Evolutionary conservation across 2,888 invertebrate genomes (phyloP).

Genomic region (Nematopogon swammerdamellus): DNA sequence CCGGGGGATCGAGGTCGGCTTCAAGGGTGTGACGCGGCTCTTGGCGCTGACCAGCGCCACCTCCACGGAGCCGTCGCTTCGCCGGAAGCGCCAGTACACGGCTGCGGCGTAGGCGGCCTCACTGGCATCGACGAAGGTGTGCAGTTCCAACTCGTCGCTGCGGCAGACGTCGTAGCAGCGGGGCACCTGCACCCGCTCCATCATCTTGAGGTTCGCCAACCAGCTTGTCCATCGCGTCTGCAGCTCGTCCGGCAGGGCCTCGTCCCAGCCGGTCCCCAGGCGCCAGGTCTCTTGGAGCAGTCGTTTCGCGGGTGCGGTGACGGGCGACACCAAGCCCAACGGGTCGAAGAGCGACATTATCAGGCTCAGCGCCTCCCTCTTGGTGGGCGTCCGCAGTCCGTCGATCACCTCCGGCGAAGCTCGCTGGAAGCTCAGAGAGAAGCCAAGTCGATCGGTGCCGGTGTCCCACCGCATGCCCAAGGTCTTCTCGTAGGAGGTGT

Average conservation of each 20-base stretch:
- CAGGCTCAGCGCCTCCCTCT: conserved; percentile 11
- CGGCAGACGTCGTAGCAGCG: conserved; percentile 2
- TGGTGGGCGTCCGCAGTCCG: conserved; percentile 9
- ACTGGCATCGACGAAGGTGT: conserved; percentile 16
- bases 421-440: too few relatives aligned
- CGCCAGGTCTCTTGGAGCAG: conserved; percentile 4
- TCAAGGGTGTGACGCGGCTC: conserved; percentile 9
- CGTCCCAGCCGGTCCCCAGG: conserved; percentile 13
- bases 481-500: too few relatives aligned
- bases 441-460: too few relatives aligned
- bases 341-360: conserved; percentile 20
- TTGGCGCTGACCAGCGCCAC: conserved; percentile 10
- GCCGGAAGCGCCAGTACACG: conserved; percentile 11
- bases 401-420: too few relatives aligned
- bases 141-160: conserved; percentile 9
- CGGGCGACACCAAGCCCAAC: conserved; percentile 6
- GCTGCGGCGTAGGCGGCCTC: conserved; percentile 13
- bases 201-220: not conserved
- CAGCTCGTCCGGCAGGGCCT: conserved; percentile 4
- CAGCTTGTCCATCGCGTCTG: too few relatives aligned
- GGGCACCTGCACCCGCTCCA: conserved; percentile 9
- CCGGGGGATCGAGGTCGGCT: conserved; percentile 8
- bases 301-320: conserved; percentile 4
- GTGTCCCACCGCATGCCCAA: too few relatives aligned
- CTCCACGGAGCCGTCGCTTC: conserved; percentile 8